Evolutionary conservation across 2,797 vertebrate species (phyloP), one percentile per base, ranked within the genome.

Genomic region (Hyperoplus lanceolatus): DNA sequence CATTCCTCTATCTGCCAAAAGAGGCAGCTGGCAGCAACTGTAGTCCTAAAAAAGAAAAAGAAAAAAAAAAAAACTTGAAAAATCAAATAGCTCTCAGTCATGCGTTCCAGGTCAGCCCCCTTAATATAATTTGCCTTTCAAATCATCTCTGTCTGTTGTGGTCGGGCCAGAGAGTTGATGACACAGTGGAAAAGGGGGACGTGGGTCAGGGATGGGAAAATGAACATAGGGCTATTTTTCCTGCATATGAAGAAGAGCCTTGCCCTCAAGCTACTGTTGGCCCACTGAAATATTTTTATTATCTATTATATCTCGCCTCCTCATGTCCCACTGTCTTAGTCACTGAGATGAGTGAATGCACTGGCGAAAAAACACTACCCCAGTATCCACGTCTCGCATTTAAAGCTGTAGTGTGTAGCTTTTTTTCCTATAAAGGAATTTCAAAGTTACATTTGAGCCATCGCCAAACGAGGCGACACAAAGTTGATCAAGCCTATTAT

Each of bases 121-220:
- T 69, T 88, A 79, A 69, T 77, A 73, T 91, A 76, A 90, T 91
- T 88, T 92, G 77, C 89, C 78, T 93, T 90, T 90, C 77, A 90
- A 85, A 92, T 91, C 16, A 59, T 78, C 79, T 62, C 71, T 85
- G n/a, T 29, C 29, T 29, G 29, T 29, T 18, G 63, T 80, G 84
- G 84, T 70, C 58, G 57, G 79, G 68, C 74, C 56, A 0, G 74
- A 69, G 68, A 86, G 87, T 86, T 72, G 83, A 81, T 73, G 86
- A 77, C 83, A 81, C 73, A 4, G 67, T 29, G 29, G 29, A 2
- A 29, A 83, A 61, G 51, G 73, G 69, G 74, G 77, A 63, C 48
- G 65, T 7, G 57, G 89, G 83, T 77, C 84, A 56, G 74, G 4
- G 11, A 46, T 77, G 79, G 29, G 29, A 70, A 87, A 85, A 90